A percentile compares a stretch with the other conserved stretches of the same genome.
Conservation (phyloP, 2,888 invertebrate genomes). For the Catocala fraxini region DNA sequence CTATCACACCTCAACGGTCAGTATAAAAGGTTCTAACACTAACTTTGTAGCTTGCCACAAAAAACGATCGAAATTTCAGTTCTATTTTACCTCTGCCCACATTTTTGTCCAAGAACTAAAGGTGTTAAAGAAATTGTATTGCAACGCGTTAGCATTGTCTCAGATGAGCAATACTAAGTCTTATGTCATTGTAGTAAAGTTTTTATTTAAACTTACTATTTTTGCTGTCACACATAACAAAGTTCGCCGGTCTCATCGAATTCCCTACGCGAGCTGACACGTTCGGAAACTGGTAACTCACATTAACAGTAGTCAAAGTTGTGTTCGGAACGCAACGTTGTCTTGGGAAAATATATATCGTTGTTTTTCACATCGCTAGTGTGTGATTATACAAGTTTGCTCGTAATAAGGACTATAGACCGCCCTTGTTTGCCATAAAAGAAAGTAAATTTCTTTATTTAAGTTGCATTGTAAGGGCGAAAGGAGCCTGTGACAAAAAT, state of each 20-base stretch:
- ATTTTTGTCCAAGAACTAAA: constrained; percentile 27
- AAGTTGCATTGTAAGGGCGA: too few species aligned
- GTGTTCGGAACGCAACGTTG: constrained; percentile 25
- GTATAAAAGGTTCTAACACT: too few species aligned
- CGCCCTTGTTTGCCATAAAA: too few species aligned
- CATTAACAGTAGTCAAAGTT: constrained; percentile 56
- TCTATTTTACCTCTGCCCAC: constrained; percentile 3
- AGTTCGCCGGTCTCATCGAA: constrained; percentile 48
- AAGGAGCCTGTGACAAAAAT: too few species aligned
- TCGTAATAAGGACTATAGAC: too few species aligned
- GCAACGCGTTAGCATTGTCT: constrained; percentile 22
- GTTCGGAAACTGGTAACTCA: constrained; percentile 53
- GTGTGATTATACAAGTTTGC: constrained; percentile 26
- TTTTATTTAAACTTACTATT: constrained; percentile 33
- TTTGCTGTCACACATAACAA: constrained; percentile 30
- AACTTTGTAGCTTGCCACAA: too few species aligned
- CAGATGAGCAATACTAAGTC: constrained; percentile 27
- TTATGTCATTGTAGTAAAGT: constrained; percentile 28
- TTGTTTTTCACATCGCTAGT: constrained; percentile 43
- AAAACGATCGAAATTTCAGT: not conserved
- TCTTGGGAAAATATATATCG: constrained; percentile 44
- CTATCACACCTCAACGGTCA: too few species aligned
- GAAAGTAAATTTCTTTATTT: too few species aligned
- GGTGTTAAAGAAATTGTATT: constrained; percentile 40
- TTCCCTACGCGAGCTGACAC: constrained; percentile 46